Base-by-base conservation (phyloP, 2,113 vertebrate species). In the Chunga burmeisteri region DNA sequence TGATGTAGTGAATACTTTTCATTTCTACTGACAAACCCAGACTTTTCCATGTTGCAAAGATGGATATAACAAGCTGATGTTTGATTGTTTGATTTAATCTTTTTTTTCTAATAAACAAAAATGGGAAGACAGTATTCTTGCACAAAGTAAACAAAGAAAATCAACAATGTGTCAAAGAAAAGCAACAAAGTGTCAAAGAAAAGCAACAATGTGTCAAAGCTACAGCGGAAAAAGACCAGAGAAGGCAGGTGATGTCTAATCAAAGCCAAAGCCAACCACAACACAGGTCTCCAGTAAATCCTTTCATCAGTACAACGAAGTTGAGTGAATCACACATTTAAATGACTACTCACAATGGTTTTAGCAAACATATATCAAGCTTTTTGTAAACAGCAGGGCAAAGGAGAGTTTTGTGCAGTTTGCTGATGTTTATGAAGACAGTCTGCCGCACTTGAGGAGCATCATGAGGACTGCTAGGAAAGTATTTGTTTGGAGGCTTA, bases 321-420 rank as follows among this genome's bases (percentile, higher is more conserved):
- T 34, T 56, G 47, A 81, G 21, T 10, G 22, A 63, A 47, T 25
- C 26, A 36, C 26, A 44, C 5, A 25, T 83, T 84, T 61, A 72
- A 84, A 67, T 26, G 11, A 30, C 26, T 30, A 27, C 23, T 74
- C 26, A 38, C 3, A 6, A 42, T n/a, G 10, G 16, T 62, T 8
- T 4, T 10, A 38, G 32, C 8, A 90, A 79, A 47, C 2, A 25
- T 5, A 11, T 1, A 10, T 10, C 0, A 1, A 77, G 21, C 1
- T 36, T 71, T 86, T 38, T n/a, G 18, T 8, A 46, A 21, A 19
- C 3, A 61, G 7, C 12, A 16, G 38, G 50, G n/a, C 4, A 92
- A 85, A 90, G 38, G 20, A 55, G 38, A 27, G 3, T 42, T 29
- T 4, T n/a, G 16, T 27, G 26, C 38, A 68, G 18, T 73, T 81